A percentile compares a stretch with the other conserved stretches of the same genome.
Evolutionary conservation across 2,888 invertebrate genomes (phyloP).

Genomic region (Ochropleura leucogaster): DNA sequence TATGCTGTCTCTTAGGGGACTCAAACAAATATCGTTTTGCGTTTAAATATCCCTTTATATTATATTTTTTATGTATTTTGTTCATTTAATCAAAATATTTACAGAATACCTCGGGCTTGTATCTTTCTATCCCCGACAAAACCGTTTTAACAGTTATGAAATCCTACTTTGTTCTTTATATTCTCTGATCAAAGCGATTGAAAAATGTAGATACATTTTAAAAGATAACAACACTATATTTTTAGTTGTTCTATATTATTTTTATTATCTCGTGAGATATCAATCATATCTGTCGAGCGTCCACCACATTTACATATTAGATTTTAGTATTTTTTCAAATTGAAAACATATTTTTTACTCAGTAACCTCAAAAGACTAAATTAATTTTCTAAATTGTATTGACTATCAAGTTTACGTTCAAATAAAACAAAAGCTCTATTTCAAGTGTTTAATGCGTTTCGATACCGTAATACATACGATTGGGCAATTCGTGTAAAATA

Average conservation of each 20-base stretch:
- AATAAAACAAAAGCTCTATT: slow-evolving; percentile 16
- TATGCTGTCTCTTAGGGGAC: slow-evolving; percentile 5
- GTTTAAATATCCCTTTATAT: slow-evolving; percentile 1
- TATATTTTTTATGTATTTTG: neutral
- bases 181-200: neutral
- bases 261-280: neutral
- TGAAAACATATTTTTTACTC: neutral
- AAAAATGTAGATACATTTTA: neutral
- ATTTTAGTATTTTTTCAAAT: no score
- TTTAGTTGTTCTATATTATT: neutral
- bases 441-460: slow-evolving; percentile 23
- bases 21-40: neutral
- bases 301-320: no score
- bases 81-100: neutral
- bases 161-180: neutral
- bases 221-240: neutral
- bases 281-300: neutral
- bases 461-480: slow-evolving; percentile 52
- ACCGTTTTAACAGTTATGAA: neutral
- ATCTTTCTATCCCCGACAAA: neutral
- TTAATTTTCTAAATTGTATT: no score
- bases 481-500: slow-evolving; percentile 64
- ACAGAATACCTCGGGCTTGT: neutral
- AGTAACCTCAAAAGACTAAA: no score
- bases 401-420: neutral